Conservation (phyloP, 1,140 invertebrate species). For the Drosophila obscura region DNA sequence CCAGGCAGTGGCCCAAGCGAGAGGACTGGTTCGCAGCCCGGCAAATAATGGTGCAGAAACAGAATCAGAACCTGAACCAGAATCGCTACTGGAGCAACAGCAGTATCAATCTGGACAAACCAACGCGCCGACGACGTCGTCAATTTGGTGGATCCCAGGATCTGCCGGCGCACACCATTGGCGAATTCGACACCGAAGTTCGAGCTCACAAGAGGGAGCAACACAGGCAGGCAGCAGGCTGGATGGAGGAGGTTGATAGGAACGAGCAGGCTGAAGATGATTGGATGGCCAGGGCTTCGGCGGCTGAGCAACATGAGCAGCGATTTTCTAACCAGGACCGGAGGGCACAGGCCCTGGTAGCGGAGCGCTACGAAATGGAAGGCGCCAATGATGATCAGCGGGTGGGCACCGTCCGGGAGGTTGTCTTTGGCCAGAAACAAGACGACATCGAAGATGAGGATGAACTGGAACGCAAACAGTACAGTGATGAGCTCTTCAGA, state of each 20-base stretch:
- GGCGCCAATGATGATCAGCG: neutral
- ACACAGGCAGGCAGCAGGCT: no score
- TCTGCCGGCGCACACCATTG: neutral
- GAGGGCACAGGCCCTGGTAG: no score
- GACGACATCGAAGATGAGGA: conserved; percentile 25
- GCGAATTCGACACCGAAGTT: no score
- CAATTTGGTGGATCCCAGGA: neutral
- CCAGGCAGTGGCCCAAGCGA: conserved; percentile 12
- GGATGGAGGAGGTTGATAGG: no score
- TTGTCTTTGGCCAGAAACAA: conserved; percentile 27
- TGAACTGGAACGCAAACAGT: neutral
- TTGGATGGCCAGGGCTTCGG: no score
- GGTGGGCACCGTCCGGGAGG: conserved; percentile 19
- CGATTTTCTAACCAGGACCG: no score
- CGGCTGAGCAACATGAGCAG: no score
- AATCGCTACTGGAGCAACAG: conserved; percentile 4
- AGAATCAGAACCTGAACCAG: neutral
- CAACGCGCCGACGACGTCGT: neutral
- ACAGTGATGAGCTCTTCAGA: conserved; percentile 30
- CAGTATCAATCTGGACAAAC: neutral
- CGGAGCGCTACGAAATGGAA: conserved; percentile 2
- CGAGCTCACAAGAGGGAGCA: no score
- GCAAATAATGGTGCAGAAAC: conserved; percentile 2
- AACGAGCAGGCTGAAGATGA: no score
- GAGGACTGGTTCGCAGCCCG: conserved; percentile 19